Conservation (phyloP, 2,113 vertebrate genomes). For the Setophaga coronata region DNA sequence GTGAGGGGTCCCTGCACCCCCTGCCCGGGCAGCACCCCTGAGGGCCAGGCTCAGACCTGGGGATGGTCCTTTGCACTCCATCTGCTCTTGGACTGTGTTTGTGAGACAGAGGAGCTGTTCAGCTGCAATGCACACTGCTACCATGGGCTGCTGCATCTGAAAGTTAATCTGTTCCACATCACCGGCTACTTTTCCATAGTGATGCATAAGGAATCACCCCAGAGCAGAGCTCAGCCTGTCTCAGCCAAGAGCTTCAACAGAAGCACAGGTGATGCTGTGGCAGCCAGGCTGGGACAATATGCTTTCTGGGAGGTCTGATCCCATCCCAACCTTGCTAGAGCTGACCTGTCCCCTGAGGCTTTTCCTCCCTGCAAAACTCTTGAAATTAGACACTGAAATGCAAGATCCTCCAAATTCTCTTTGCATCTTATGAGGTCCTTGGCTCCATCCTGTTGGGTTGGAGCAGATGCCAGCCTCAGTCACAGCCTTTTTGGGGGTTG, state of each 20-base stretch:
- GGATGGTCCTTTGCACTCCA: not conserved
- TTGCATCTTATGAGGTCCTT: not conserved
- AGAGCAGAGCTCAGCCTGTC: not conserved
- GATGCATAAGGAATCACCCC: not conserved
- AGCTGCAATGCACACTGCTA: not conserved
- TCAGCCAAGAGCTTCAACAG: not conserved
- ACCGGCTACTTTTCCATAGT: not conserved
- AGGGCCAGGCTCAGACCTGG: not conserved
- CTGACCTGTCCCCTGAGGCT: not conserved
- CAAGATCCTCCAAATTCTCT: not conserved
- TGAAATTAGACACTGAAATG: not conserved
- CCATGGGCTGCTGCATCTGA: not conserved
- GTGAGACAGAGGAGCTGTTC: not conserved
- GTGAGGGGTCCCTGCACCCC: fast-evolving
- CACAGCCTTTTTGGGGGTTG: not conserved
- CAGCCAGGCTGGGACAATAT: not conserved
- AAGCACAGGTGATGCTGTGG: not conserved
- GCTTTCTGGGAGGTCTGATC: not conserved
- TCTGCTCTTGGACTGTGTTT: not conserved
- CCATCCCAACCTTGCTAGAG: not conserved
- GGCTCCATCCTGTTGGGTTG: not conserved
- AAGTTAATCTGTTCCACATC: slow-evolving; percentile 37
- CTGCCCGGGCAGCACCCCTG: not conserved
- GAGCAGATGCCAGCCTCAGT: not conserved
- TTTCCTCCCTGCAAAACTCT: not conserved